Conservation (phyloP, 2,888 invertebrate species). For the Drosophila paranaensis region DNA sequence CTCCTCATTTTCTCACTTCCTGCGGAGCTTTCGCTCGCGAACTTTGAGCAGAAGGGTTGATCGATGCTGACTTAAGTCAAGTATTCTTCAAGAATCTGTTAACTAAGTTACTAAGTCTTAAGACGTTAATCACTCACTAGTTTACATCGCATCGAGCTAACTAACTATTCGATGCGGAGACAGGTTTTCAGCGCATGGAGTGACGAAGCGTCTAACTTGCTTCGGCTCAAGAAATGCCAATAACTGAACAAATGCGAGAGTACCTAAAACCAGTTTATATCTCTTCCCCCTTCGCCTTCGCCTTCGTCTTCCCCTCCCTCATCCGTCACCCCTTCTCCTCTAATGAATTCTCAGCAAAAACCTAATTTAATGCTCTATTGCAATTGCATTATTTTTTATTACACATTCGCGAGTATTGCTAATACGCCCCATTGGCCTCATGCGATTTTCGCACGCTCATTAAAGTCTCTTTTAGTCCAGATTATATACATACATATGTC, state of each 20-base stretch:
- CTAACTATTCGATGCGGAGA: constrained; percentile 9
- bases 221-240: constrained; percentile 32
- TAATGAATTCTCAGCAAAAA: constrained; percentile 24
- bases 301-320: not conserved
- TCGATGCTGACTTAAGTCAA: too few relatives aligned
- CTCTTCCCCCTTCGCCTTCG: not conserved
- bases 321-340: not conserved
- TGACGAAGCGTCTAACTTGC: constrained; percentile 41
- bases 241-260: constrained; percentile 38
- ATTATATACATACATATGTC: constrained; percentile 8
- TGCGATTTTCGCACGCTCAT: constrained; percentile 60
- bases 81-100: too few relatives aligned
- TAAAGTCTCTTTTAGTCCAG: constrained; percentile 39
- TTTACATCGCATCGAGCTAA: not conserved
- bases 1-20: not conserved
- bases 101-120: not conserved
- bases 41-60: too few relatives aligned
- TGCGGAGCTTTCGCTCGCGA: not conserved
- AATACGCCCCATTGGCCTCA: constrained; percentile 68
- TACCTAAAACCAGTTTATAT: constrained; percentile 53
- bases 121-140: not conserved
- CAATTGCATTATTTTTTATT: constrained; percentile 44
- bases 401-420: constrained; percentile 12
- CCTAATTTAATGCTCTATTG: constrained; percentile 62
- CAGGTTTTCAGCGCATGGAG: constrained; percentile 20